Evolutionary conservation across 2,888 invertebrate genomes (phyloP), one percentile per base, ranked within the genome.

Genomic region (Macrosiphum euphorbiae): DNA sequence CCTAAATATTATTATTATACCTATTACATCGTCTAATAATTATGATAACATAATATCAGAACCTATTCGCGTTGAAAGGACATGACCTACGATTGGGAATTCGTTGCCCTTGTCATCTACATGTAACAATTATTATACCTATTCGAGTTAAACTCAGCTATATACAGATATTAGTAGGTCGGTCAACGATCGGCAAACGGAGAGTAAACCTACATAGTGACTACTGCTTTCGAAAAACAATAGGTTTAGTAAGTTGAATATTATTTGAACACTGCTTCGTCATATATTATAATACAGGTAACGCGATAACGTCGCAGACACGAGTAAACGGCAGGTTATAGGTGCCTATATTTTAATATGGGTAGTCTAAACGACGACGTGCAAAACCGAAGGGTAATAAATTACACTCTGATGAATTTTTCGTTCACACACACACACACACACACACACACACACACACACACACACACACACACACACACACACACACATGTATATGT

Each of bases 381-480:
- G 86, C 28, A 35, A 78, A 35, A 78, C 20, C 20, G 8, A 86
- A 28, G 16, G 7, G n/a, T 52, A 88, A 88, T 88, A 88, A 88
- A 88, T 88, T 55, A 88, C 24, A 35, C 35, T 88, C n/a, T 55
- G 88, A 88, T 88, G 52, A 88, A 88, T 52, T 88, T 52, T 52
- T 88, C 52, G 88, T 88, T 78, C 20, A 78, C 13, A 78, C n/a
- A 35, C 67, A 78, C 35, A 35, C 67, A 35, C 67, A 44, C 67
- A 35, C 67, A 67, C n/a, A n/a, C 67, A 67, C 8, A 78, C 13
- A 78, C n/a, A 20, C 67, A 78, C 35, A 35, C 35, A 35, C 67
- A 67, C n/a, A n/a, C 61, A 67, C 28, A 0, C 61, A 10, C 28
- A 0, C 61, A 0, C 11, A 0, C 28, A 1, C 61, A 1, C 61